A percentile compares a stretch with the other conserved stretches of the same genome.
Conservation (phyloP, 2,113 vertebrate genomes). For the Chamaea fasciata region DNA sequence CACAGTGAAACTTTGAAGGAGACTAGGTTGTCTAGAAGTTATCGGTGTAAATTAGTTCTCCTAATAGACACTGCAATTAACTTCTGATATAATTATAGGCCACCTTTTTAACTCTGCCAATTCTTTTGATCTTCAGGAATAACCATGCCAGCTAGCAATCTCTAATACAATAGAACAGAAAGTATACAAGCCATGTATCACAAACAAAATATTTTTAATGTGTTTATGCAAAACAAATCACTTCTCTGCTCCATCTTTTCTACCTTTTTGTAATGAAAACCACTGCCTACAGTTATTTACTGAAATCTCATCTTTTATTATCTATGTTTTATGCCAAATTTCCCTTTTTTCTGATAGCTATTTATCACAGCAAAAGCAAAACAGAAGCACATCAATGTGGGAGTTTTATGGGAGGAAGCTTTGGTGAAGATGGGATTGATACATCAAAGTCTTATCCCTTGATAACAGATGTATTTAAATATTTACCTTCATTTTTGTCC, state of each 20-base stretch:
- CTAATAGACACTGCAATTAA: neutral
- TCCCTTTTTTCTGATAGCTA: slow-evolving; percentile 23
- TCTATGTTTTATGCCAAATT: neutral
- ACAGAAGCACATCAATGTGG: neutral
- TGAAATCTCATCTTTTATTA: slow-evolving; percentile 28
- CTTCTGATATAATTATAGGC: neutral
- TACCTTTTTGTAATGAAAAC: slow-evolving; percentile 41
- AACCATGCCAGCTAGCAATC: neutral
- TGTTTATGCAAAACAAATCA: slow-evolving; percentile 26
- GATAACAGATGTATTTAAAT: slow-evolving; percentile 57
- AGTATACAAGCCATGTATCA: neutral
- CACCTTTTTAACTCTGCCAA: neutral
- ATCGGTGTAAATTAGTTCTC: neutral
- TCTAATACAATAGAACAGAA: neutral
- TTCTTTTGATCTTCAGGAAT: neutral
- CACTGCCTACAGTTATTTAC: slow-evolving; percentile 26
- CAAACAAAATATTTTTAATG: neutral
- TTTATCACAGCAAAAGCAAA: slow-evolving; percentile 53
- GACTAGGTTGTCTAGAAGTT: neutral
- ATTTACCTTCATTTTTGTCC: slow-evolving; percentile 52
- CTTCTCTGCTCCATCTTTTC: slow-evolving; percentile 15
- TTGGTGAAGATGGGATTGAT: slow-evolving; percentile 28
- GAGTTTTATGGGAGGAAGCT: slow-evolving; percentile 13
- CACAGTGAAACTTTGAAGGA: neutral
- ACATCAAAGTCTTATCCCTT: slow-evolving; percentile 38